phyloP scores from a whole-genome alignment of 2,888 invertebrate genomes.

The Drosophila meridiana region DNA sequence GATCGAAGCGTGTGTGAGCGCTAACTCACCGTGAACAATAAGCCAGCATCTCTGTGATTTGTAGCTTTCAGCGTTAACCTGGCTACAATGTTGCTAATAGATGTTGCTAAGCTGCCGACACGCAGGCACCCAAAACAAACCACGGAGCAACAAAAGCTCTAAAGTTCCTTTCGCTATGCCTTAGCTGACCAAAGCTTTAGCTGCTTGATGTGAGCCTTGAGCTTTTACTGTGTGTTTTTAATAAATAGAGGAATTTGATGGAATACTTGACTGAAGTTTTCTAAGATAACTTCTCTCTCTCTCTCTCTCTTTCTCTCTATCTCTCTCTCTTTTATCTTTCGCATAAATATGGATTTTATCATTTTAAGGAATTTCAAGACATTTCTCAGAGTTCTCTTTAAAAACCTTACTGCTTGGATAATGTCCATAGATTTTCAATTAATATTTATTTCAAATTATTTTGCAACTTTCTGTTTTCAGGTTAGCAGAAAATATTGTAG shows the following conservation, averaged over 20 bases:
- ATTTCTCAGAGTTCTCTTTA: neutral
- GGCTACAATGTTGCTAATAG: slow-evolving; percentile 79
- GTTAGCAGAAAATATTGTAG: too few species aligned
- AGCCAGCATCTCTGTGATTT: slow-evolving; percentile 73
- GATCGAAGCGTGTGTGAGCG: slow-evolving; percentile 24
- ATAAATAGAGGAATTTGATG: neutral
- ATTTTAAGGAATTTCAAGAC: neutral
- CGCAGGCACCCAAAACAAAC: slow-evolving; percentile 6
- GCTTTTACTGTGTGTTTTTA: neutral
- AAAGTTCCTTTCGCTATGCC: slow-evolving; percentile 21
- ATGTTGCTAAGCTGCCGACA: slow-evolving; percentile 55
- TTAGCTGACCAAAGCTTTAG: slow-evolving; percentile 19
- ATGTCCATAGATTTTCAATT: neutral
- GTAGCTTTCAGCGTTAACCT: slow-evolving; percentile 69
- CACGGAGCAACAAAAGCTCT: slow-evolving; percentile 42
- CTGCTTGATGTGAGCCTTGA: neutral
- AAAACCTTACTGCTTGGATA: neutral
- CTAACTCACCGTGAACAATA: slow-evolving; percentile 67
- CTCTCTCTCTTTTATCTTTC: neutral
- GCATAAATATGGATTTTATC: neutral
- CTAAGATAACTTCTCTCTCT: neutral
- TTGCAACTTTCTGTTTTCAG: too few species aligned
- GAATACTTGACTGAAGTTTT: too few species aligned
- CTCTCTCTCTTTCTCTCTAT: neutral
- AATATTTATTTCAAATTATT: neutral